Base-by-base conservation (phyloP, 2,113 vertebrate genomes). In the Pseudorasbora parva region DNA sequence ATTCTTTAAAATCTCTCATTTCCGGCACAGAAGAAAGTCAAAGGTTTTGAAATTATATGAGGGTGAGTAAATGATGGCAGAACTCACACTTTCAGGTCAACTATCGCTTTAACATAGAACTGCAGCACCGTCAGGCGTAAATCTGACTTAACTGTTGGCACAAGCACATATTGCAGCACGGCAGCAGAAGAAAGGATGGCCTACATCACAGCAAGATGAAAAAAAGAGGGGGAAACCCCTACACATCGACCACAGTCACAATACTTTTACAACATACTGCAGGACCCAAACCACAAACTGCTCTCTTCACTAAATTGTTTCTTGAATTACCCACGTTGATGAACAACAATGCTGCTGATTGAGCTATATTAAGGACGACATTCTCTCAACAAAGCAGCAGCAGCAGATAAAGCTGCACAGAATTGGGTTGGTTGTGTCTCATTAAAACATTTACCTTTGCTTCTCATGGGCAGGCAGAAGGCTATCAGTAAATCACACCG, bases 81-180 rank as follows among this genome's bases (percentile, higher is more conserved):
- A 51, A 19, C 41, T 71, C 68, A 23, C 45, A 51, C 30, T 25
- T 74, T 9, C 23, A 73, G 45, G 43, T 74, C 72, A 51, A 17
- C 43, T 74, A 74, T 21, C 15, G 23, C 43, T 79, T 45, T 79
- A 49, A 33, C 77, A 66, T 25, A 79, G 43, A 79, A 49, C 77
- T 49, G 59, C 59, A 49, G 59, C 41, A 79, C 77, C 41, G 59
- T 15, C 45, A 21, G 4, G 49, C 23, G 57, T 45, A 66, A 81
- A 84, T 57, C 60, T 64, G 30, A 69, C 47, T 77, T 68, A 84
- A 51, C 27, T 49, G 56, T 74, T 54, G 45, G 45, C 62, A 12
- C 8, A 59, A 54, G 8, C 72, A 79, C 47, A 77, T 66, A 64
- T 64, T 49, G 43, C 59, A 66, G 77, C 59, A 79, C 59, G 6